These are phyloP conservation scores for Serrognathus titanus DNA, from an alignment of 2,888 invertebrate species.

Conservation along the genomic window DNA sequence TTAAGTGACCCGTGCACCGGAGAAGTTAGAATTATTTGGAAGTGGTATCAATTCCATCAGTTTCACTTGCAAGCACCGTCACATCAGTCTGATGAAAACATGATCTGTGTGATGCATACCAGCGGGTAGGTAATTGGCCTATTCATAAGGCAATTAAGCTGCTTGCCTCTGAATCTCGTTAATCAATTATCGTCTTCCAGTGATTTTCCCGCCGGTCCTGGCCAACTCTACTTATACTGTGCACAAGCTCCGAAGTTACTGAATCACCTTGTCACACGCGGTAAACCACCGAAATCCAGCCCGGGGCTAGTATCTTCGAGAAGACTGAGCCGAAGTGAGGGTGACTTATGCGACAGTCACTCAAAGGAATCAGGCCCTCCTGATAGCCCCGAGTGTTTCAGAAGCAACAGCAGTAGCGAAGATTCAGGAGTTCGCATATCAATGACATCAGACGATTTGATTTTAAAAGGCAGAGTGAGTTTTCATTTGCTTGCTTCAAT, in stretches of 20 bases:
- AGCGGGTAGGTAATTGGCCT: constrained; percentile 50
- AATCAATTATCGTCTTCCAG: constrained; percentile 34
- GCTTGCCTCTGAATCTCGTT: not conserved
- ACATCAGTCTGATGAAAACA: constrained; percentile 54
- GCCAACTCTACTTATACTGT: constrained; percentile 53
- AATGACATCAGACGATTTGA: constrained; percentile 43
- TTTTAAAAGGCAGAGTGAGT: constrained; percentile 40
- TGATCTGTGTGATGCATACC: constrained; percentile 60
- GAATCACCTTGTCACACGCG: constrained; percentile 49
- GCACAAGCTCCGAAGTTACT: constrained; percentile 48
- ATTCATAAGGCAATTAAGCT: not conserved
- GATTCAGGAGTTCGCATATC: constrained; percentile 45
- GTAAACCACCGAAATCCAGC: constrained; percentile 42
- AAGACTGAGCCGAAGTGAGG: constrained; percentile 53
- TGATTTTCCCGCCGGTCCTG: constrained; percentile 53
- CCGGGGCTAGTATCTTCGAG: constrained; percentile 31
- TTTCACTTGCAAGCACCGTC: constrained; percentile 54
- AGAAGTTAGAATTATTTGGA: constrained; percentile 52
- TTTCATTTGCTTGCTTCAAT: not conserved
- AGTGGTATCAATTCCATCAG: constrained; percentile 60
- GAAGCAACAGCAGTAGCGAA: constrained; percentile 40
- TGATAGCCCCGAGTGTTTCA: constrained; percentile 39
- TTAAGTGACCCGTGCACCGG: constrained; percentile 55
- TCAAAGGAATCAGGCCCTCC: constrained; percentile 27
- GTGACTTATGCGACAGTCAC: constrained; percentile 44